phyloP scores from a whole-genome alignment of 2,113 vertebrate species.

The Chionodraco myersi region DNA sequence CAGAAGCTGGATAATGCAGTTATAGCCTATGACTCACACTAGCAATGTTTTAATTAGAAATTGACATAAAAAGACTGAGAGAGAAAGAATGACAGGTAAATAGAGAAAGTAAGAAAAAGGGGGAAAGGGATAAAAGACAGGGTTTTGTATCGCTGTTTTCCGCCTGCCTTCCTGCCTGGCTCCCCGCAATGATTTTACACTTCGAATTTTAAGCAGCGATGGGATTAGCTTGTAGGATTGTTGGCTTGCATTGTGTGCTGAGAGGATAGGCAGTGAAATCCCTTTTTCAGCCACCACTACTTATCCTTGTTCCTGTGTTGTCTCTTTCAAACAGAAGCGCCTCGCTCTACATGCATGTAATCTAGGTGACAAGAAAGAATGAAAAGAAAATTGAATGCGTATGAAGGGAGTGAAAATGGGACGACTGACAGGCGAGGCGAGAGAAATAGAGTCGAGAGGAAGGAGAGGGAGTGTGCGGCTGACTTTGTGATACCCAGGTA shows the following conservation, averaged over 20 bases:
- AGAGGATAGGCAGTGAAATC: constrained; percentile 84
- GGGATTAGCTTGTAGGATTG: constrained; percentile 85
- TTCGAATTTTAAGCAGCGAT: constrained; percentile 78
- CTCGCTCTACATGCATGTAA: constrained; percentile 82
- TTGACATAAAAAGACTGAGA: constrained; percentile 38
- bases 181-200: constrained; percentile 70
- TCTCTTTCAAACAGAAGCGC: constrained; percentile 79
- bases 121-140: constrained; percentile 16
- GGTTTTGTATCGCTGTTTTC: constrained; percentile 35
- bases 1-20: constrained; percentile 78
- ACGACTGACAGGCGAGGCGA: constrained; percentile 51
- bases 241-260: constrained; percentile 81
- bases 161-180: constrained; percentile 55
- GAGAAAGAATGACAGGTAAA: constrained; percentile 39
- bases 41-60: constrained; percentile 68
- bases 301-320: constrained; percentile 81
- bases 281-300: constrained; percentile 82
- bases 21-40: constrained; percentile 79
- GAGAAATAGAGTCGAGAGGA: constrained; percentile 29
- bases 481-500: constrained; percentile 20
- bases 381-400: constrained; percentile 74
- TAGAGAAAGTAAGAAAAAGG: constrained; percentile 24
- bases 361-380: constrained; percentile 80
- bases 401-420: constrained; percentile 72
- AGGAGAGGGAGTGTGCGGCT: constrained; percentile 22